Conservation (phyloP, 2,113 vertebrate genomes). For the Daubentonia madagascariensis region DNA sequence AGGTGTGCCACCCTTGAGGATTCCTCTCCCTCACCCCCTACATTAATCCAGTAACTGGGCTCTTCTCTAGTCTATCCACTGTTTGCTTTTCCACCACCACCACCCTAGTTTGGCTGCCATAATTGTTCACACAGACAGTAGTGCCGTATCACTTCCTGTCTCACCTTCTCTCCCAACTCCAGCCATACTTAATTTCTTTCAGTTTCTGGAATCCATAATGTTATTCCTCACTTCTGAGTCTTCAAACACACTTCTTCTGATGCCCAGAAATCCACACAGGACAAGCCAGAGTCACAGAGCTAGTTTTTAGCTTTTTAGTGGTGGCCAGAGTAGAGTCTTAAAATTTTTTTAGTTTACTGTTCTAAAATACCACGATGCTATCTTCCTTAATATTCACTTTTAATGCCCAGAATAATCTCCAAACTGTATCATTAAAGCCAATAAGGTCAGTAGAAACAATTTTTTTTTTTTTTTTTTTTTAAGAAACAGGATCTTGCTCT, state of each 20-base stretch:
- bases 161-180: neutral
- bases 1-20: neutral
- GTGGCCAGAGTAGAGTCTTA: neutral
- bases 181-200: neutral
- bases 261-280: neutral
- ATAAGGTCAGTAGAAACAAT: neutral
- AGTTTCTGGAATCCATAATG: too few species aligned
- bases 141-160: neutral
- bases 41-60: too few species aligned
- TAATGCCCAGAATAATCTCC: neutral
- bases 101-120: accelerated
- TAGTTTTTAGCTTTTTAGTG: neutral
- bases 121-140: accelerated
- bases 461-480: neutral
- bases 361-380: neutral
- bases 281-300: neutral
- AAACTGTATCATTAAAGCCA: neutral
- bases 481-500: too few species aligned
- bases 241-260: neutral
- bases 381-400: neutral
- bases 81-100: neutral
- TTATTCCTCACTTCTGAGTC: neutral
- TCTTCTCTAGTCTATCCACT: accelerated
- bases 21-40: neutral
- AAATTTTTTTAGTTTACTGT: neutral